Evolutionary conservation across 2,888 invertebrate species (phyloP).

Genomic region (Drosophila fungiperda): DNA sequence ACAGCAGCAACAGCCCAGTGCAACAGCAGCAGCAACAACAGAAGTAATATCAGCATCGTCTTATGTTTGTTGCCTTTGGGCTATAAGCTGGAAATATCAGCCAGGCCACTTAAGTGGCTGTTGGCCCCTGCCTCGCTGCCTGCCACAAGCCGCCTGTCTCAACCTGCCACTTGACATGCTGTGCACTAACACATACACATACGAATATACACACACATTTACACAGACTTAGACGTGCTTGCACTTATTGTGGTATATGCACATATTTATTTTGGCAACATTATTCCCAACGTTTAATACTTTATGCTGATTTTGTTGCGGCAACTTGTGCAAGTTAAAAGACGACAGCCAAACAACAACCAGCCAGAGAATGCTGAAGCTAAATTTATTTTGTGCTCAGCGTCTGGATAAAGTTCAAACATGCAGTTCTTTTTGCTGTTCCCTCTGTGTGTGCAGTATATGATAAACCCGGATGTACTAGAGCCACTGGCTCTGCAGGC

Average conservation of each 20-base stretch:
- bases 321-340: conserved; percentile 36
- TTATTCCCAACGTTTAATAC: conserved; percentile 70
- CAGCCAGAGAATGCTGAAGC: conserved; percentile 22
- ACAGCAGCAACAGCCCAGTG: conserved; percentile 7
- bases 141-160: conserved; percentile 18
- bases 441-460: neutral
- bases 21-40: neutral
- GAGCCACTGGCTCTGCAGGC: conserved; percentile 17
- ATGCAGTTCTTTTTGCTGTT: conserved; percentile 15
- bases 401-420: conserved; percentile 62
- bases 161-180: conserved; percentile 51
- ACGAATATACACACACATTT: neutral
- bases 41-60: conserved; percentile 18
- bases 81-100: conserved; percentile 66
- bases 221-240: conserved; percentile 9
- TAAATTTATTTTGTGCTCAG: conserved; percentile 64
- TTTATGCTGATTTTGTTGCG: conserved; percentile 72
- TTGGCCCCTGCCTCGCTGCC: conserved; percentile 41
- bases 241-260: conserved; percentile 8
- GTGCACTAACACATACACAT: conserved; percentile 10
- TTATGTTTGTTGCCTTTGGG: conserved; percentile 42
- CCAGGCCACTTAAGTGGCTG: conserved; percentile 64
- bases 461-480: conserved; percentile 30
- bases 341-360: neutral
- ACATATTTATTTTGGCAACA: conserved; percentile 69